phyloP scores from a whole-genome alignment of 2,797 vertebrate genomes.

The Gymnoscopelus braueri region DNA sequence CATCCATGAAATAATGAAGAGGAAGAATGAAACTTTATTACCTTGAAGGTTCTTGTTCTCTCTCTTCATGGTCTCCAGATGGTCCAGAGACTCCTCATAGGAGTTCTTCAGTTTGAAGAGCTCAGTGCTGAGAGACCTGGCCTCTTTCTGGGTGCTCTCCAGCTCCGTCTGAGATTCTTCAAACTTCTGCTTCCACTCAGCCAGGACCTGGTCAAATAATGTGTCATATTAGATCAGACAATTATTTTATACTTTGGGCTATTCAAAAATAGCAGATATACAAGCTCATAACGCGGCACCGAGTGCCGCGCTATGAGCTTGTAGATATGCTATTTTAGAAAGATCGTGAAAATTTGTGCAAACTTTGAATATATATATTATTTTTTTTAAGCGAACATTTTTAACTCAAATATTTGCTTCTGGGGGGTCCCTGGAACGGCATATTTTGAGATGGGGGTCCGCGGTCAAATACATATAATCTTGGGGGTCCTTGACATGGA shows the following conservation, averaged over 20 bases:
- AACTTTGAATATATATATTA: neutral
- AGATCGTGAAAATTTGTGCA: no score
- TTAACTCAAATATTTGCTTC: no score
- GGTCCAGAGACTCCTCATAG: slow-evolving; percentile 79
- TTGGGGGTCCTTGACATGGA: no score
- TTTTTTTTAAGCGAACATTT: neutral
- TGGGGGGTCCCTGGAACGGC: no score
- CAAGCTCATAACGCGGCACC: no score
- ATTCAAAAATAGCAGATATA: no score
- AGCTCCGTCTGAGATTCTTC: slow-evolving; percentile 79
- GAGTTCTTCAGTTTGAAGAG: slow-evolving; percentile 83
- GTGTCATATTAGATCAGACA: neutral
- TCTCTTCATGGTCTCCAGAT: slow-evolving; percentile 80
- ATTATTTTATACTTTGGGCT: no score
- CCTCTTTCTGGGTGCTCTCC: slow-evolving; percentile 77
- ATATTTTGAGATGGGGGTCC: no score
- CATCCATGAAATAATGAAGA: slow-evolving; percentile 48
- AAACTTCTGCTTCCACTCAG: slow-evolving; percentile 82
- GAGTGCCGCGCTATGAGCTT: no score
- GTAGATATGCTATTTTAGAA: no score
- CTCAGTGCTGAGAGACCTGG: slow-evolving; percentile 78
- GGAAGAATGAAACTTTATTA: slow-evolving; percentile 41
- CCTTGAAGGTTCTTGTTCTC: slow-evolving; percentile 89
- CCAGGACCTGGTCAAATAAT: slow-evolving; percentile 72
- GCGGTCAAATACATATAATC: no score